Evolutionary conservation across 1,140 invertebrate genomes (phyloP), one percentile per base, ranked within the genome.

Genomic region (Tetragnatha versicolor): DNA sequence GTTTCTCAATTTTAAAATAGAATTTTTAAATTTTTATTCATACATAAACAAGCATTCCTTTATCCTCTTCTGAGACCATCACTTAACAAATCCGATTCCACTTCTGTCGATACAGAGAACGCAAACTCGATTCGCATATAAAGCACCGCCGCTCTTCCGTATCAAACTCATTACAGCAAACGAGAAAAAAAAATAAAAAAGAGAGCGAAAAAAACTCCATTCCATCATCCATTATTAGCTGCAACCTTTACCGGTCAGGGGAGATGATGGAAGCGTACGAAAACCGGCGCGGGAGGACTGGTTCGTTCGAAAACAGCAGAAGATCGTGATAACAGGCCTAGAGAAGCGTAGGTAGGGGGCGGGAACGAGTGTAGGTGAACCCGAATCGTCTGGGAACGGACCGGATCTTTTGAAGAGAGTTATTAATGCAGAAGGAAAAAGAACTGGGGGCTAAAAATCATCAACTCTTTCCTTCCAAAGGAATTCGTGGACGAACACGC

Each of bases 391-490:
- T 77, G 60, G 73, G 73, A 77, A 77, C 31, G 22, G 73, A 77
- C 73, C 73, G 73, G 73, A 77, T 77, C 73, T 77, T 49, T 49
- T 35, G 45, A 10, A 7, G 55, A 73, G 73, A 66, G 73, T 77
- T 77, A 77, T 77, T 77, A 77, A 77, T 65, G 73, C 45, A 17
- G 22, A 63, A n/a, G 10, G 49, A 37, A 37, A 47, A 10, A 51
- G 53, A 31, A 65, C 17, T 42, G 3, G 39, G 27, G 27, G 35
- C 25, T 29, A 35, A 49, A 55, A 70, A 75, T 55, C 27, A 33
- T 77, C 73, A 65, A 77, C 73, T 53, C 73, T 66, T 77, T 63
- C 35, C 47, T 66, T 66, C 73, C 61, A 35, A 25, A 65, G 22
- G 27, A 35, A 39, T 65, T 77, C 73, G 73, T 77, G 73, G 73